phyloP scores from a whole-genome alignment of 2,113 vertebrate genomes.

The Phrynosoma platyrhinos region DNA sequence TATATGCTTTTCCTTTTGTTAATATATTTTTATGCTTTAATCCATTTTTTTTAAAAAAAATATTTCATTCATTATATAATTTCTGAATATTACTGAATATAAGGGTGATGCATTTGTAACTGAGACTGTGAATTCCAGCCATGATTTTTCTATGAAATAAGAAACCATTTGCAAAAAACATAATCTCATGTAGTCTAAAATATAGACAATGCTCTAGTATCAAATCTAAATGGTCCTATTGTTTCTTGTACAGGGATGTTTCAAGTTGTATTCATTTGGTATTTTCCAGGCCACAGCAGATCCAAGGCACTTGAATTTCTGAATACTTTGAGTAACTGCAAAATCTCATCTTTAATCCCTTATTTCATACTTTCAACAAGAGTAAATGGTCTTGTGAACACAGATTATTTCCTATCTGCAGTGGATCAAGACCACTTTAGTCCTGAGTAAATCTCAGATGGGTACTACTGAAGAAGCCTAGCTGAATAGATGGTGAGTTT shows the following conservation, averaged over 20 bases:
- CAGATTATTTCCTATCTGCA: conserved; percentile 40
- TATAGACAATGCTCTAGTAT: not conserved
- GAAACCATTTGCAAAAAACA: not conserved
- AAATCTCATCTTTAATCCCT: conserved; percentile 44
- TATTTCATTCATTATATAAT: too few species aligned
- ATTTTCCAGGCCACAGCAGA: not conserved
- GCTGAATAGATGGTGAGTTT: conserved; percentile 59
- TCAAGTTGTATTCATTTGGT: not conserved
- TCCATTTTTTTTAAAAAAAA: too few species aligned
- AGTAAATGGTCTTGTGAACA: conserved; percentile 17
- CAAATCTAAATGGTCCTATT: too few species aligned
- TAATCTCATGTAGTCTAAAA: not conserved
- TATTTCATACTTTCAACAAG: conserved; percentile 3
- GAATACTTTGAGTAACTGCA: conserved; percentile 32
- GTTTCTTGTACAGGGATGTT: too few species aligned
- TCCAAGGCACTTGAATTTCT: not conserved
- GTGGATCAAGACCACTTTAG: conserved; percentile 21
- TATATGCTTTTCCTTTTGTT: too few species aligned
- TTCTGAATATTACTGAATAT: too few species aligned
- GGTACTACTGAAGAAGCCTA: conserved; percentile 49
- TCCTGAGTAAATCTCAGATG: conserved; percentile 26
- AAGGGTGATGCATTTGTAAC: too few species aligned
- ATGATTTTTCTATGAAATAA: not conserved
- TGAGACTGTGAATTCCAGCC: too few species aligned
- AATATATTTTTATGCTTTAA: too few species aligned